Evolutionary conservation across 2,113 vertebrate species (phyloP).

Genomic region (Mustela lutreola): DNA sequence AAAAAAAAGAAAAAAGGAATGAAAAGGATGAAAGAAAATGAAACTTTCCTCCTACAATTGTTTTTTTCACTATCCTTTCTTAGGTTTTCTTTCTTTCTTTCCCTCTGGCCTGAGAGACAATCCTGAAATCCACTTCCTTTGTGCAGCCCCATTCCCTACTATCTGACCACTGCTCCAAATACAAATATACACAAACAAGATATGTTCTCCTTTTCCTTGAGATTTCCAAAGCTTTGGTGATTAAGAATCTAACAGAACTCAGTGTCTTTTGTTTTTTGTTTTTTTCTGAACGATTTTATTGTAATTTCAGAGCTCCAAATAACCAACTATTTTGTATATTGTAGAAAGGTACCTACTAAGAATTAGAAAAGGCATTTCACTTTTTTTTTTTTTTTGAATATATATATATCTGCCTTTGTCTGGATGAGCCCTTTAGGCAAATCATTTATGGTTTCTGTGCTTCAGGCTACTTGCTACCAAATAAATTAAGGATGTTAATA

Average conservation of each 20-base stretch:
- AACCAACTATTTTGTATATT: background rate
- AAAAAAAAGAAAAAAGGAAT: fast-evolving
- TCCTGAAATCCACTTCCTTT: background rate
- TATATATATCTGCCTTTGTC: background rate
- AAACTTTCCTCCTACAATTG: background rate
- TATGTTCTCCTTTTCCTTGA: background rate
- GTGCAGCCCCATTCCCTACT: background rate
- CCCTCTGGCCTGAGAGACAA: no score
- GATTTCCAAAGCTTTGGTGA: background rate
- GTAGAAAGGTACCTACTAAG: background rate
- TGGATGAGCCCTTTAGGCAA: background rate
- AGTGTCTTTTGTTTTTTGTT: background rate
- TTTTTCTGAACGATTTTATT: background rate
- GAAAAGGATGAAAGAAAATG: background rate
- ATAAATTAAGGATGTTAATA: background rate
- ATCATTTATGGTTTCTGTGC: background rate
- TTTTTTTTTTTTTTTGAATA: no score
- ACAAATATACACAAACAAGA: background rate
- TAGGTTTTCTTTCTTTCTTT: background rate
- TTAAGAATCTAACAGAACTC: background rate
- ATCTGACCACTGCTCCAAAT: background rate
- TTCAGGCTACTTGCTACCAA: background rate
- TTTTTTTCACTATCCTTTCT: background rate
- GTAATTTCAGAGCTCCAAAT: background rate
- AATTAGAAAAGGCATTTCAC: background rate